These are phyloP conservation scores for Lithophane leautieri DNA, from an alignment of 2,888 invertebrate species.

Conservation along the genomic window DNA sequence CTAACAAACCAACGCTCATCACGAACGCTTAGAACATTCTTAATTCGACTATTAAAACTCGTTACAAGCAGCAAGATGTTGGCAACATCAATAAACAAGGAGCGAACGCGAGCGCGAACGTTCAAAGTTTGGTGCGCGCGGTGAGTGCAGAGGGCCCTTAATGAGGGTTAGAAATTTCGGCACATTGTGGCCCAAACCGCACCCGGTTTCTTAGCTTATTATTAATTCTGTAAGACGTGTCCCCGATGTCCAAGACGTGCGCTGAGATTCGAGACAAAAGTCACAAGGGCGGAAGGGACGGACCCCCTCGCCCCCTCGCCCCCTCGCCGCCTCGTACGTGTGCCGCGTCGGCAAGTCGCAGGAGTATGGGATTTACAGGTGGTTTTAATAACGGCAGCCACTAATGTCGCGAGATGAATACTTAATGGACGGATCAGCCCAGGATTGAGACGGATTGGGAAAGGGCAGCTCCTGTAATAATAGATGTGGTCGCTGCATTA, in stretches of 20 bases:
- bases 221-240: slow-evolving; percentile 91
- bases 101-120: slow-evolving; percentile 85
- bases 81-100: slow-evolving; percentile 88
- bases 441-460: slow-evolving; percentile 76
- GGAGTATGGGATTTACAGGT: slow-evolving; percentile 88
- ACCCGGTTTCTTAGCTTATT: slow-evolving; percentile 90
- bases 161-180: slow-evolving; percentile 90
- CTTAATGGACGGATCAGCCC: slow-evolving; percentile 88
- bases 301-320: slow-evolving; percentile 63
- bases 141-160: slow-evolving; percentile 89
- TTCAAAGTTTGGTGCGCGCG: slow-evolving; percentile 86
- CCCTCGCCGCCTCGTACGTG: slow-evolving; percentile 77
- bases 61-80: slow-evolving; percentile 85
- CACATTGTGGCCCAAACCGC: slow-evolving; percentile 89
- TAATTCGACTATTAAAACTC: slow-evolving; percentile 88
- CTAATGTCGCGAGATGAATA: slow-evolving; percentile 90
- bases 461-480: slow-evolving; percentile 77
- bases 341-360: slow-evolving; percentile 83
- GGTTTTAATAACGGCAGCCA: slow-evolving; percentile 89
- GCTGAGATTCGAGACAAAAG: slow-evolving; percentile 90
- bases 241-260: slow-evolving; percentile 91
- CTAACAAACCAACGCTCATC: slow-evolving; percentile 67
- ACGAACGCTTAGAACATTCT: slow-evolving; percentile 82
- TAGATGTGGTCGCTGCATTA: slow-evolving; percentile 70
- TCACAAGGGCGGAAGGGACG: slow-evolving; percentile 87